Conservation (phyloP, 2,888 invertebrate genomes). For the Tachystola acroxantha region DNA sequence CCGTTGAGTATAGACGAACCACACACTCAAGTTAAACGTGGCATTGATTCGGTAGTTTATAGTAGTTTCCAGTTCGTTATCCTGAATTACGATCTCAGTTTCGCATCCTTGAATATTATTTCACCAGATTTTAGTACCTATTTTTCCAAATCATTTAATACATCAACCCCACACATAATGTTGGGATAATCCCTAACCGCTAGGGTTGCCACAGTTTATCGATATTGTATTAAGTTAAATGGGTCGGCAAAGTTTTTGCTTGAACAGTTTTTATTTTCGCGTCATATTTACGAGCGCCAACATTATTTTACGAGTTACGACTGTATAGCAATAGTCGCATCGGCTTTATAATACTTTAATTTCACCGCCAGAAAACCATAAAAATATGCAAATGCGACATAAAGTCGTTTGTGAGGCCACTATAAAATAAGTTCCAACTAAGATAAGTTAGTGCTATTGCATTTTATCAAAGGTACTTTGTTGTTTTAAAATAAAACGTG, state of each 20-base stretch:
- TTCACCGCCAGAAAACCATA: conserved; percentile 71
- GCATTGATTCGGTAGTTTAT: too few relatives aligned
- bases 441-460: not conserved
- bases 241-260: conserved; percentile 42
- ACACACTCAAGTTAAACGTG: too few relatives aligned
- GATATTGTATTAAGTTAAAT: conserved; percentile 13
- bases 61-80: too few relatives aligned
- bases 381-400: conserved; percentile 66
- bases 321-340: conserved; percentile 64
- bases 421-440: conserved; percentile 3
- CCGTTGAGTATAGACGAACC: too few relatives aligned
- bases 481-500: not conserved
- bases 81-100: too few relatives aligned
- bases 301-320: conserved; percentile 55
- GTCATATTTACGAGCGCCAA: conserved; percentile 57
- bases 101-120: not conserved
- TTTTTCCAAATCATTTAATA: conserved; percentile 7
- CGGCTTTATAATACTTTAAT: conserved; percentile 74
- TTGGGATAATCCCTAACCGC: not conserved
- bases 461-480: not conserved
- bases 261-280: conserved; percentile 60
- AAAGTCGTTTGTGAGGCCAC: conserved; percentile 1
- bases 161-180: conserved; percentile 4
- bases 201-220: conserved; percentile 9
- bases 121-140: conserved; percentile 5